phyloP scores from a whole-genome alignment of 1,140 invertebrate species.

The Vollenhovia emeryi region DNA sequence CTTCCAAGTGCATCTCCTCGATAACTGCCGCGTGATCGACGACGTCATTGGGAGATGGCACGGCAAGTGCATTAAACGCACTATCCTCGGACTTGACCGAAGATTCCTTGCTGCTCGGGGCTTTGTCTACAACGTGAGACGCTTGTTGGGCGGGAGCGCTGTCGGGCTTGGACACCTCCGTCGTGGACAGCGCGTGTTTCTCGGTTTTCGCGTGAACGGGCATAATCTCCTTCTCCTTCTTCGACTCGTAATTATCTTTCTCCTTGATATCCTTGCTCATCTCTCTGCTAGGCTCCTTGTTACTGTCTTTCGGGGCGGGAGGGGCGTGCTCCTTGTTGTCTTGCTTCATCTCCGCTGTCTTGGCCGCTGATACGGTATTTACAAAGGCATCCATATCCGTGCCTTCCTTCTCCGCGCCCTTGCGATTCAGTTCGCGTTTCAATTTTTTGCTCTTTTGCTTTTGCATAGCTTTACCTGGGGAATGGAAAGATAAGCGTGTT shows the following conservation, averaged over 20 bases:
- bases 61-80: conserved; percentile 51
- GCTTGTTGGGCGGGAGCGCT: conserved; percentile 35
- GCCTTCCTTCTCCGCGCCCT: conserved; percentile 85
- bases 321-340: conserved; percentile 67
- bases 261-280: conserved; percentile 78
- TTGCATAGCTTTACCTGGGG: conserved; percentile 81
- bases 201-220: conserved; percentile 41
- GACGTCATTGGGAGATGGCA: conserved; percentile 75
- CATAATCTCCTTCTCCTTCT: conserved; percentile 73
- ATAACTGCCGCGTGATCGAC: conserved; percentile 77
- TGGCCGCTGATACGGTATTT: conserved; percentile 71
- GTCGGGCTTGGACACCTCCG: conserved; percentile 68
- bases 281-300: conserved; percentile 69
- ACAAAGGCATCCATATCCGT: conserved; percentile 86
- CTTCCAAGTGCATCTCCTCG: conserved; percentile 75
- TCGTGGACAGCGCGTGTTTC: conserved; percentile 29
- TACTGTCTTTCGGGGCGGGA: conserved; percentile 63
- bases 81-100: conserved; percentile 69
- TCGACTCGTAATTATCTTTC: conserved; percentile 77
- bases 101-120: conserved; percentile 63
- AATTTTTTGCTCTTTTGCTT: conserved; percentile 83
- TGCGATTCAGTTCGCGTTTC: conserved; percentile 83
- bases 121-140: conserved; percentile 41
- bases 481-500: conserved; percentile 25
- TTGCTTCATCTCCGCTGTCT: conserved; percentile 70